A percentile compares a stretch with the other conserved stretches of the same genome.
phyloP scores from a whole-genome alignment of 2,113 vertebrate genomes.

The Physeter macrocephalus region DNA sequence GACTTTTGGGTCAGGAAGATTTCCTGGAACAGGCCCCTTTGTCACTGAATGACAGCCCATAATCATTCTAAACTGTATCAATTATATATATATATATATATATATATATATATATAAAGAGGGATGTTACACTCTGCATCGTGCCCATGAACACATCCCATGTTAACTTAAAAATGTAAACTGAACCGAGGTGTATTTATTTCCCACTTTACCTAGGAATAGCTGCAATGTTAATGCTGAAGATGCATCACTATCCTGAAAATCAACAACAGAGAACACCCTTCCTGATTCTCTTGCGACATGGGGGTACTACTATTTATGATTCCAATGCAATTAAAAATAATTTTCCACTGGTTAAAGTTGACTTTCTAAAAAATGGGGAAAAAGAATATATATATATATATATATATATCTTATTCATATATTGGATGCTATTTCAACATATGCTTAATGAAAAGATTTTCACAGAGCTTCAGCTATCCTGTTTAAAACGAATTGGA shows the following conservation, averaged over 20 bases:
- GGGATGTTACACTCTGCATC: constrained; percentile 39
- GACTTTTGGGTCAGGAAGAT: constrained; percentile 62
- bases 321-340: neutral
- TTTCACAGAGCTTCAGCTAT: neutral
- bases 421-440: neutral
- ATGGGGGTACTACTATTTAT: neutral
- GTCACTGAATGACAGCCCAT: constrained; percentile 66
- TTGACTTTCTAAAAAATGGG: neutral
- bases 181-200: neutral
- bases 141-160: neutral
- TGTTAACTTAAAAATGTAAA: neutral
- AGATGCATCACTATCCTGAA: neutral
- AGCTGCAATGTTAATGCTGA: neutral
- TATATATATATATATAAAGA: constrained; percentile 19
- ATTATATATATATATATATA: neutral
- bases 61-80: constrained; percentile 71
- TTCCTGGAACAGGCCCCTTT: constrained; percentile 64
- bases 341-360: neutral
- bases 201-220: neutral
- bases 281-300: neutral
- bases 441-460: constrained; percentile 11
- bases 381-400: neutral
- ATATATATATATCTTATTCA: neutral
- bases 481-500: neutral
- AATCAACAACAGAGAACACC: neutral